Percentiles rank a stretch among this genome's conserved stretches.
Conservation (phyloP, 2,888 invertebrate species). For the Hirtodrosophila confusa region DNA sequence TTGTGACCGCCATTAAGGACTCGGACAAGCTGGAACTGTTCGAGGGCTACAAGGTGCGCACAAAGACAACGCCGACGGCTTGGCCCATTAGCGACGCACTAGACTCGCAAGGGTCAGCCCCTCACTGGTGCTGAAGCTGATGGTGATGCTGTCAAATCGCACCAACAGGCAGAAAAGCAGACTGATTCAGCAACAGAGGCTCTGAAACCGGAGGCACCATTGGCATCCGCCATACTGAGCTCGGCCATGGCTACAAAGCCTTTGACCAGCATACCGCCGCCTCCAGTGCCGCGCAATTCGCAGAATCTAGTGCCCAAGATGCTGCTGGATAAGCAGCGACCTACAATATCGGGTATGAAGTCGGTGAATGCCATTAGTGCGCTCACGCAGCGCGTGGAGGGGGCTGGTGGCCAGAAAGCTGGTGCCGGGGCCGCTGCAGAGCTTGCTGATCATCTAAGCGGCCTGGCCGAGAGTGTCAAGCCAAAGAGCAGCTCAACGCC, state of each 20-base stretch:
- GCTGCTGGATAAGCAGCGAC: constrained; percentile 69
- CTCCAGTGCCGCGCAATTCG: constrained; percentile 88
- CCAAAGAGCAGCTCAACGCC: constrained; percentile 71
- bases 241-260: constrained; percentile 85
- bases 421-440: constrained; percentile 72
- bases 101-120: constrained; percentile 67
- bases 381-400: constrained; percentile 80
- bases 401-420: constrained; percentile 42
- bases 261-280: constrained; percentile 88
- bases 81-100: constrained; percentile 93
- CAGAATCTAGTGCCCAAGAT: constrained; percentile 81
- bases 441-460: constrained; percentile 82
- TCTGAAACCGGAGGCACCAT: constrained; percentile 22
- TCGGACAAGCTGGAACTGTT: constrained; percentile 94
- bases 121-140: background rate
- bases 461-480: constrained; percentile 82
- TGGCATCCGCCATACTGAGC: constrained; percentile 84
- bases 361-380: constrained; percentile 79
- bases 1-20: constrained; percentile 93
- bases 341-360: constrained; percentile 46
- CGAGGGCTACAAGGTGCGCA: constrained; percentile 91
- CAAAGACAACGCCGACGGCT: constrained; percentile 91
- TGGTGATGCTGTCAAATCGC: constrained; percentile 16
- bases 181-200: constrained; percentile 45
- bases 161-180: constrained; percentile 35